Evolutionary conservation across 2,113 vertebrate species (phyloP), one percentile per base, ranked within the genome.

Genomic region (Gavia stellata): DNA sequence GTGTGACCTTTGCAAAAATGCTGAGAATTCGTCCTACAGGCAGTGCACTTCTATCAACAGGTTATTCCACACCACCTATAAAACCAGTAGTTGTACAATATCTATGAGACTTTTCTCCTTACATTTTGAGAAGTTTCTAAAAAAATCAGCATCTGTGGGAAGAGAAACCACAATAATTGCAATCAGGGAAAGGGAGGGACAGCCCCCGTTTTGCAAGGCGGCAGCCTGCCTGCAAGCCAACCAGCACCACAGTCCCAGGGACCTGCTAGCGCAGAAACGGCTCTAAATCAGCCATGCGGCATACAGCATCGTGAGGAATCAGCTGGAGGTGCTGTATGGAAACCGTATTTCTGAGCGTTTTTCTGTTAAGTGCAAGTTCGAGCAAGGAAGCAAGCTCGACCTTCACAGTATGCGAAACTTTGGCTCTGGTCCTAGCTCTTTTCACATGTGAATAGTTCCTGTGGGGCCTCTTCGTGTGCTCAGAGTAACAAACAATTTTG

Each of bases 371-470:
- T 29, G 61, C 18, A 26, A 85, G 90, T 65, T 91, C 80, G 36
- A 71, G 56, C 86, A 53, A 87, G 66, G 28, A 81, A 90, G 36
- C 38, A 29, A 80, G 89, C 53, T 80, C 94, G 92, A 96, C 95
- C 95, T 97, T 94, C 92, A 94, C 92, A 92, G 81, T 58, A 53
- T 59, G 81, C 91, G 94, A 61, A 95, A 89, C 84, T 88, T 96
- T 96, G 95, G 96, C 91, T 94, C 86, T 45, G 81, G 62, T 94
- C 95, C 96, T 96, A 68, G 96, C 94, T 94, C 92, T 95, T 95
- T 97, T 97, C 94, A 97, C 73, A 82, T 95, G 89, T 95, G 96
- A 94, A 94, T 92, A 91, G 92, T 62, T 95, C 96, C 92, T 94
- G 91, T 77, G 94, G 62, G 95, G 89, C 90, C 96, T 96, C 96